Conservation (phyloP, 2,113 vertebrate species). For the Lepus americanus region DNA sequence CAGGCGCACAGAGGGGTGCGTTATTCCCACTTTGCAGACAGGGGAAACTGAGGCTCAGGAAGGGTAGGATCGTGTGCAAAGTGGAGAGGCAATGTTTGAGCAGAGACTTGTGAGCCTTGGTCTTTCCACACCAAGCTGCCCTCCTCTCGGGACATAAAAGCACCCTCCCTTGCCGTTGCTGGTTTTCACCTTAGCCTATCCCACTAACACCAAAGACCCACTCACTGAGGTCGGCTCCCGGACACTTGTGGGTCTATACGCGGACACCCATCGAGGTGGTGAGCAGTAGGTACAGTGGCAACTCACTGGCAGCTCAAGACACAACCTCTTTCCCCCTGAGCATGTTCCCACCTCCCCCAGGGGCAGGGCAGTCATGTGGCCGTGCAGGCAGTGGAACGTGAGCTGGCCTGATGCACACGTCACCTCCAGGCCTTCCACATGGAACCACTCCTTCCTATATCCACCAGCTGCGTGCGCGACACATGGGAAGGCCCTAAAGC, state of each 20-base stretch:
- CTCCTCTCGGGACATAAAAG: not conserved
- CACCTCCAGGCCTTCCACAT: not conserved
- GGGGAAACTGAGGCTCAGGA: not conserved
- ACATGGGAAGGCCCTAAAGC: not conserved
- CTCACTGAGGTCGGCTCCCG: not conserved
- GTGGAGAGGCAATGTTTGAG: not conserved
- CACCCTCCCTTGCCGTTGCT: not conserved
- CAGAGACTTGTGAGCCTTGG: too few species aligned
- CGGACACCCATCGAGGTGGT: accelerated
- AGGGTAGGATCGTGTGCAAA: not conserved
- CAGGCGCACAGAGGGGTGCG: not conserved
- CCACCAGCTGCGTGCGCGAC: not conserved
- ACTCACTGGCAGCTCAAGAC: not conserved
- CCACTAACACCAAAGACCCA: not conserved
- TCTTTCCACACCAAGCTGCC: not conserved
- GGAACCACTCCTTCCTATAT: not conserved
- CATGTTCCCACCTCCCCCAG: not conserved
- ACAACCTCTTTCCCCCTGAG: not conserved
- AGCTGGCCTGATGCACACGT: not conserved
- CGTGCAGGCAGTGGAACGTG: too few species aligned
- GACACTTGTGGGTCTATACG: not conserved
- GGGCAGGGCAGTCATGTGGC: too few species aligned
- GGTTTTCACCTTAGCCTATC: not conserved
- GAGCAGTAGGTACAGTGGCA: not conserved
- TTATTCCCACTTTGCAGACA: not conserved